These are phyloP conservation scores for Esox lucius DNA, from an alignment of 2,797 vertebrate genomes.

Conservation along the genomic window DNA sequence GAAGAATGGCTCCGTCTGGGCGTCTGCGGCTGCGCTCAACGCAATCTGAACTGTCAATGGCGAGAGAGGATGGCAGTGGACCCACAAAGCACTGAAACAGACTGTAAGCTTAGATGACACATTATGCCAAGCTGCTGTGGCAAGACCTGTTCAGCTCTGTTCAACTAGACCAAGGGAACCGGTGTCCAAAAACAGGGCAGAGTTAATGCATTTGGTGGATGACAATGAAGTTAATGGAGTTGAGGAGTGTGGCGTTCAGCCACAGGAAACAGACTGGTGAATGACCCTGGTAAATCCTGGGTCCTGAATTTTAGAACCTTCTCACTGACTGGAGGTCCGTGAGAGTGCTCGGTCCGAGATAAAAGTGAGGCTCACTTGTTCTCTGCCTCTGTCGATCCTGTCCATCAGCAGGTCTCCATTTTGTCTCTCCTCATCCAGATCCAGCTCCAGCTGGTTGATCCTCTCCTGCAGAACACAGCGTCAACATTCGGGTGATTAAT, in stretches of 20 bases:
- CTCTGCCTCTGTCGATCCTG: slow-evolving; percentile 86
- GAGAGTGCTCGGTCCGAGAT: slow-evolving; percentile 43
- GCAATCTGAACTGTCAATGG: background rate
- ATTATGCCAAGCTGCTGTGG: background rate
- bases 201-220: slow-evolving; percentile 35
- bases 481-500: background rate
- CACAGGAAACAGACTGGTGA: slow-evolving; percentile 38
- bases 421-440: slow-evolving; percentile 93
- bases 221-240: slow-evolving; percentile 55
- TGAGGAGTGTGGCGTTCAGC: slow-evolving; percentile 49
- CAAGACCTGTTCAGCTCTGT: background rate
- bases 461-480: slow-evolving; percentile 79
- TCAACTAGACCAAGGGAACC: background rate
- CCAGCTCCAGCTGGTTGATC: slow-evolving; percentile 84
- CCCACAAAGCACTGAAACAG: slow-evolving; percentile 3
- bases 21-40: background rate
- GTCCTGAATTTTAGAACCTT: background rate
- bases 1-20: background rate
- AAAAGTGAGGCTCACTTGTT: slow-evolving; percentile 81
- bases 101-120: background rate
- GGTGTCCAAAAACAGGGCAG: background rate
- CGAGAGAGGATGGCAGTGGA: background rate
- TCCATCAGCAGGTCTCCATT: slow-evolving; percentile 90
- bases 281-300: slow-evolving; percentile 9
- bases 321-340: slow-evolving; percentile 38